A percentile compares a stretch with the other conserved stretches of the same genome.
These are phyloP conservation scores for Microplitis mediator DNA, from an alignment of 1,140 invertebrate genomes.

Conservation along the genomic window DNA sequence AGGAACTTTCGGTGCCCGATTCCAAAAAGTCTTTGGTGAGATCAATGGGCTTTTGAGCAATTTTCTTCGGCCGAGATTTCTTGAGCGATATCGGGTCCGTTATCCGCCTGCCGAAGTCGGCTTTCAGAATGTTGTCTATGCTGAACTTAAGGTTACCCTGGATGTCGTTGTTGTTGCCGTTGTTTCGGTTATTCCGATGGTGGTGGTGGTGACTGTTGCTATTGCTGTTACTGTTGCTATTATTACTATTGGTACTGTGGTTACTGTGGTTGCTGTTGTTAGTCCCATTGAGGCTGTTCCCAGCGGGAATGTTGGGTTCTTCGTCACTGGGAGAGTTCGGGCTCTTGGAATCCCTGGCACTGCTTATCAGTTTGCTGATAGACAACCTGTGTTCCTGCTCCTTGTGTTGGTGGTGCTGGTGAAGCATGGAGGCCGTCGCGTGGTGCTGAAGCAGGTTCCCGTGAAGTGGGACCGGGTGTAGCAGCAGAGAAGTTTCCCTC, in stretches of 20 bases:
- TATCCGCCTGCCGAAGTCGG: slow-evolving; percentile 81
- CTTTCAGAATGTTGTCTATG: slow-evolving; percentile 90
- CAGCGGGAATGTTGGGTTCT: no score
- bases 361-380: not conserved
- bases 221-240: slow-evolving; percentile 23
- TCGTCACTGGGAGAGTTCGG: not conserved
- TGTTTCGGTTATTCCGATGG: slow-evolving; percentile 62
- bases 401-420: slow-evolving; percentile 29
- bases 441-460: slow-evolving; percentile 47
- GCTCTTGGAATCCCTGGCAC: no score
- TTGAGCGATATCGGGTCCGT: slow-evolving; percentile 72
- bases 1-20: slow-evolving; percentile 51
- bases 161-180: slow-evolving; percentile 64
- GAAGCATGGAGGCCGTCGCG: slow-evolving; percentile 38
- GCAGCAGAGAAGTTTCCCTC: slow-evolving; percentile 42
- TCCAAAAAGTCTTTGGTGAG: slow-evolving; percentile 58
- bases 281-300: not conserved
- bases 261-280: slow-evolving; percentile 8
- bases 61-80: slow-evolving; percentile 61
- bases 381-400: slow-evolving; percentile 1
- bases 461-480: slow-evolving; percentile 35
- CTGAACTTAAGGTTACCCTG: slow-evolving; percentile 82
- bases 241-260: slow-evolving; percentile 35
- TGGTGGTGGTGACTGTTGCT: slow-evolving; percentile 40
- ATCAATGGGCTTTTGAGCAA: slow-evolving; percentile 51